Evolutionary conservation across 1,140 invertebrate species (phyloP).

Genomic region (Drosophila malerkotliana): DNA sequence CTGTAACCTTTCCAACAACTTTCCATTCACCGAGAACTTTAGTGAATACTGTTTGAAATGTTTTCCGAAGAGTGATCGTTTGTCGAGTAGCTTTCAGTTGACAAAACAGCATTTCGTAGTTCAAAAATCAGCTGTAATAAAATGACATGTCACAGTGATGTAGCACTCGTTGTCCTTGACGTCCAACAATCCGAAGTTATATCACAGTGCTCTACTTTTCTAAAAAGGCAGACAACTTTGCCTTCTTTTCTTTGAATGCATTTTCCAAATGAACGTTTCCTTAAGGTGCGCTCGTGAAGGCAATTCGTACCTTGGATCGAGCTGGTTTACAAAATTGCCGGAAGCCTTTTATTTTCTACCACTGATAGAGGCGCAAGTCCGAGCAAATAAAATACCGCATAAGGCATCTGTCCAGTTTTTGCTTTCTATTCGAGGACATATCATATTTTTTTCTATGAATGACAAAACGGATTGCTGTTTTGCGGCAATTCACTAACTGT

Average conservation of each 20-base stretch:
- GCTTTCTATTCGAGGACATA: too few species aligned
- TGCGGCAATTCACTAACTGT: too few species aligned
- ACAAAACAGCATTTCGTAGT: constrained; percentile 8
- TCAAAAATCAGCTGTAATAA: constrained; percentile 9
- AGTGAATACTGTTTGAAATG: not conserved
- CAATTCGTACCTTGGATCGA: not conserved
- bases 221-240: not conserved
- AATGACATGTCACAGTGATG: constrained; percentile 4
- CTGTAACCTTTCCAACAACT: not conserved
- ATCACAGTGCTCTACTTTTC: not conserved
- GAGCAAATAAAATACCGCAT: too few species aligned
- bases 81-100: not conserved
- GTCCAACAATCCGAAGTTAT: not conserved
- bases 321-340: constrained; percentile 6
- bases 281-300: too few species aligned
- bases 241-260: not conserved
- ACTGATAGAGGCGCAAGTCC: too few species aligned
- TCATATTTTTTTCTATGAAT: too few species aligned
- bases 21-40: not conserved
- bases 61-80: not conserved
- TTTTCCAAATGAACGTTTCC: too few species aligned
- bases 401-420: too few species aligned
- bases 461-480: too few species aligned
- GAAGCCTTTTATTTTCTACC: too few species aligned
- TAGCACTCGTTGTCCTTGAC: constrained; percentile 11